These are phyloP conservation scores for Leptinotarsa undecemlineata DNA, from an alignment of 1,140 invertebrate genomes.

Conservation along the genomic window DNA sequence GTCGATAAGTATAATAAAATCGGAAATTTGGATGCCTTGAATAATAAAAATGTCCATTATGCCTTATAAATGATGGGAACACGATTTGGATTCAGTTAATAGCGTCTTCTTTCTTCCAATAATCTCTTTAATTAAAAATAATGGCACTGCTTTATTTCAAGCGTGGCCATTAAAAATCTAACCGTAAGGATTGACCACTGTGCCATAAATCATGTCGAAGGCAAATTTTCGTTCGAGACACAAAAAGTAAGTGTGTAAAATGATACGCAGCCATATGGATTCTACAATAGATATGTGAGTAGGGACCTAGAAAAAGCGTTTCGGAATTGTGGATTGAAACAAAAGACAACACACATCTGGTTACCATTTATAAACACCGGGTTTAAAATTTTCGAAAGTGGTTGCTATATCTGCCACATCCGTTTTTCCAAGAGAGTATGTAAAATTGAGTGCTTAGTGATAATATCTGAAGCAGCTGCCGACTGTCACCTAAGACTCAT, in stretches of 20 bases:
- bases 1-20: slow-evolving; percentile 14
- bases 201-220: slow-evolving; percentile 20
- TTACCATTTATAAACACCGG: slow-evolving; percentile 35
- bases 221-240: slow-evolving; percentile 18
- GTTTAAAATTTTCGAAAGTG: slow-evolving; percentile 30
- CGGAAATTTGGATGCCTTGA: slow-evolving; percentile 12
- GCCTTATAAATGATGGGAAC: neutral
- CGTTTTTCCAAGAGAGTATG: slow-evolving; percentile 21
- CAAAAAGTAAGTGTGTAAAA: slow-evolving; percentile 29
- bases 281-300: slow-evolving; percentile 42
- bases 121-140: slow-evolving; percentile 20
- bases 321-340: slow-evolving; percentile 37
- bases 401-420: slow-evolving; percentile 25
- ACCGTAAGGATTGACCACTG: slow-evolving; percentile 16
- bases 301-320: slow-evolving; percentile 32
- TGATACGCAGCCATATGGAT: slow-evolving; percentile 39
- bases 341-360: slow-evolving; percentile 39
- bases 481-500: neutral
- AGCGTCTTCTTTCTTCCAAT: slow-evolving; percentile 11
- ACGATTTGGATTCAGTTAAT: slow-evolving; percentile 11
- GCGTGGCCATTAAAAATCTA: slow-evolving; percentile 9
- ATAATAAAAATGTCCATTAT: slow-evolving; percentile 17
- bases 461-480: neutral
- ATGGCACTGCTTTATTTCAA: slow-evolving; percentile 25
- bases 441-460: slow-evolving; percentile 10